Base-by-base conservation (phyloP, 2,113 vertebrate species). In the Pygoscelis adeliae region DNA sequence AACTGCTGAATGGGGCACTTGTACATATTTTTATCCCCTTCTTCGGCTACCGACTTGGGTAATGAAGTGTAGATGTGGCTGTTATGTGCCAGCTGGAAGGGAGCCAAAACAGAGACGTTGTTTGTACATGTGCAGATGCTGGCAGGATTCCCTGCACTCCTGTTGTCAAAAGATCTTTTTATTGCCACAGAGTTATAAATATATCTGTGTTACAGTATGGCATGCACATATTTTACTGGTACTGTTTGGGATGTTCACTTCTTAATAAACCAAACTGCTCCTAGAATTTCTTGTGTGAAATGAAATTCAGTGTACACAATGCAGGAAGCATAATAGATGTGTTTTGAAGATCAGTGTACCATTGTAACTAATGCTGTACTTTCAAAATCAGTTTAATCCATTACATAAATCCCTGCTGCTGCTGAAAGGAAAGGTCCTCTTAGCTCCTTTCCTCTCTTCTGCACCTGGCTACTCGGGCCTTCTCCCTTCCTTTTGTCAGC, bases 81-180 rank as follows among this genome's bases (percentile, higher is more conserved):
- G 94, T 71, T 80, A 14, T 78, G 87, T 96, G 96, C 97, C 97
- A 97, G 78, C 95, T 98, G 98, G 97, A 95, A 78, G 81, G 69
- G 69, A 90, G 97, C 98, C 98, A 98, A n/a, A 76, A 69, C 93
- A 89, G 96, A 96, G 94, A 93, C 93, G 91, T 61, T 97, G 94
- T 98, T 98, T 97, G 96, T 98, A 92, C 97, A 94, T 97, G 98
- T 97, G 96, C 97, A 97, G 95, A 96, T 97, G 92, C 95, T 98
- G 98, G 97, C 98, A 97, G 67, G n/a, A 79, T 93, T 98, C 97
- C 96, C 94, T 20, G 34, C 90, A 81, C 86, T 97, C 91, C 93
- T 97, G 89, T 98, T 98, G 97, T 98, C 98, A 98, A 94, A 97
- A 96, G 93, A 96, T 96, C 92, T 84, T 98, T 98, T 97, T 97